Percentiles rank a stretch among this genome's conserved stretches.
Evolutionary conservation across 2,797 vertebrate species (phyloP).

Genomic region (Halcyon leucocephala): DNA sequence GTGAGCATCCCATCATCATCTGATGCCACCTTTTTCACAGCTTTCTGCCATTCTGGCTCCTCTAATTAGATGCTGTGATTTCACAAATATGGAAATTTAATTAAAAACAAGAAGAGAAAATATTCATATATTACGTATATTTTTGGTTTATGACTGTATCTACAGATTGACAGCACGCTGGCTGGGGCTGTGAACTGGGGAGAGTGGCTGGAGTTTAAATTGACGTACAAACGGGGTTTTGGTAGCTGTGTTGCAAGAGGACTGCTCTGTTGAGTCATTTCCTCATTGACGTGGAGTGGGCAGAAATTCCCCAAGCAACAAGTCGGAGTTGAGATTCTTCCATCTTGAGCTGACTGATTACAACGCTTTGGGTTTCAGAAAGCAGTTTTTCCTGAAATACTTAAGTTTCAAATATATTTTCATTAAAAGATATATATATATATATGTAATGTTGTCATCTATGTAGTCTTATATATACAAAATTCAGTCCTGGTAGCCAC

Average conservation of each 20-base stretch:
- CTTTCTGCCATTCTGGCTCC: not conserved
- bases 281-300: not conserved
- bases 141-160: not conserved
- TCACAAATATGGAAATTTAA: not conserved
- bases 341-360: not conserved
- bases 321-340: not conserved
- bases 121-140: not conserved
- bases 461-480: too few species aligned
- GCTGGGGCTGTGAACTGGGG: not conserved
- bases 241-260: not conserved
- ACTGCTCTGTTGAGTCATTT: not conserved
- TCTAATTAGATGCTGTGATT: not conserved
- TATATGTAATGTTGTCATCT: too few species aligned
- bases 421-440: too few species aligned
- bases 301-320: not conserved
- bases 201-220: not conserved
- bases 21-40: not conserved
- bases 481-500: not conserved
- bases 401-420: not conserved
- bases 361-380: not conserved
- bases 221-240: not conserved
- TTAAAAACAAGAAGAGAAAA: not conserved
- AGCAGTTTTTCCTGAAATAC: not conserved
- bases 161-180: not conserved
- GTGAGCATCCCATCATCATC: not conserved